Evolutionary conservation across 37 sponge, comb jelly and placozoan genomes (phyloP).

Genomic region (Cliona cf. orientalis): DNA sequence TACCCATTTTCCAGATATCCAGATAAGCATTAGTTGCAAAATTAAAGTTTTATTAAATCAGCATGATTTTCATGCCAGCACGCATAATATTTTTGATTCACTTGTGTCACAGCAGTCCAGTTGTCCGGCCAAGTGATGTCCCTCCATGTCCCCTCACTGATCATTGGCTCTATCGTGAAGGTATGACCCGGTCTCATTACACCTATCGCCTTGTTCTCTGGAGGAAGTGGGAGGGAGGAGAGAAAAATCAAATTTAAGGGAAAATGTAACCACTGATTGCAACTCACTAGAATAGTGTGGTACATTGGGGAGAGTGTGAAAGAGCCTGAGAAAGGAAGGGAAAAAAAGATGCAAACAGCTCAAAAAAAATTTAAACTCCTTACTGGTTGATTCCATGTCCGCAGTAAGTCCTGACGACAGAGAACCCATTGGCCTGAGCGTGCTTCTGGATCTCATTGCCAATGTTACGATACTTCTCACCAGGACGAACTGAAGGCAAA

Average conservation of each 20-base stretch:
- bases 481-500: constrained; percentile 79
- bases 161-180: constrained; percentile 99
- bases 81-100: constrained; percentile 17
- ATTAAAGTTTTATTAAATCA: not conserved
- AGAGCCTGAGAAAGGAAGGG: constrained; percentile 52
- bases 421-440: constrained; percentile 76
- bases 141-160: constrained; percentile 87
- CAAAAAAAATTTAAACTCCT: constrained; percentile 2
- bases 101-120: constrained; percentile 91
- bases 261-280: not conserved
- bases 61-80: not conserved
- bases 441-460: constrained; percentile 91
- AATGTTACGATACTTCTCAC: constrained; percentile 84
- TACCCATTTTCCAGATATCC: not conserved
- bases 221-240: not conserved
- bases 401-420: constrained; percentile 94
- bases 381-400: constrained; percentile 96
- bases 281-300: constrained; percentile 94
- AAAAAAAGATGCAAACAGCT: not conserved
- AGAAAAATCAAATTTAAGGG: not conserved
- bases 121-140: constrained; percentile 95
- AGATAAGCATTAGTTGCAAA: no score
- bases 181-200: constrained; percentile 96
- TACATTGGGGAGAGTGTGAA: constrained; percentile 92
- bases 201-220: constrained; percentile 96